Percentiles rank a stretch among this genome's conserved stretches.
These are phyloP conservation scores for Sepiola atlantica DNA, from an alignment of 2,888 invertebrate genomes.

Conservation along the genomic window DNA sequence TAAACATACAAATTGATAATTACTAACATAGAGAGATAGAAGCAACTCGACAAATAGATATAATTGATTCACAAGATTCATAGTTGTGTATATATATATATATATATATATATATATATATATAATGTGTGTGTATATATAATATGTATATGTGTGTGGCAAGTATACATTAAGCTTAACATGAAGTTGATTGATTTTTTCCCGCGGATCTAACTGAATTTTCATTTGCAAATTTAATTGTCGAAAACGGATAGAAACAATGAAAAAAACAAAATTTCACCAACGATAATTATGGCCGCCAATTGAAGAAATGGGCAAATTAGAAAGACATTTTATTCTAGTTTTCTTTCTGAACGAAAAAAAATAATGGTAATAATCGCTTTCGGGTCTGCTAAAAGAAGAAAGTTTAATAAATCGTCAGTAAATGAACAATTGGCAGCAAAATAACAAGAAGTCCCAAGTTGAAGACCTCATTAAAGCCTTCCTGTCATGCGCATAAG, in stretches of 20 bases:
- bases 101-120: neutral
- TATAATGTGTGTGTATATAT: neutral
- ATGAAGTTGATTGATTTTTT: neutral
- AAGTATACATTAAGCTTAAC: neutral
- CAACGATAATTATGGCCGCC: neutral
- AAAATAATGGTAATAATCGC: too few species aligned
- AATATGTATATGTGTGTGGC: too few species aligned
- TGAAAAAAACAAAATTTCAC: neutral
- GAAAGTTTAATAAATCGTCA: neutral
- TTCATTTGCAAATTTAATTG: neutral
- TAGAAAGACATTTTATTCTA: neutral
- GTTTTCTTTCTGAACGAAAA: neutral
- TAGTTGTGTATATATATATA: neutral
- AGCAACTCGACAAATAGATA: too few species aligned
- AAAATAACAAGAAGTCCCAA: neutral
- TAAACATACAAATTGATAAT: too few species aligned
- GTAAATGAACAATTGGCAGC: neutral
- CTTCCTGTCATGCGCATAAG: neutral
- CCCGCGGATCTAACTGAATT: neutral
- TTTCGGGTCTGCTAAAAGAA: neutral
- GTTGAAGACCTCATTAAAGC: neutral
- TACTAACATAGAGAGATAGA: too few species aligned
- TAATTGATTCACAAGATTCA: too few species aligned
- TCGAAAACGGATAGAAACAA: neutral
- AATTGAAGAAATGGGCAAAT: neutral